These are phyloP conservation scores for Muraenolepis orangiensis DNA, from an alignment of 2,797 vertebrate genomes.

Conservation along the genomic window DNA sequence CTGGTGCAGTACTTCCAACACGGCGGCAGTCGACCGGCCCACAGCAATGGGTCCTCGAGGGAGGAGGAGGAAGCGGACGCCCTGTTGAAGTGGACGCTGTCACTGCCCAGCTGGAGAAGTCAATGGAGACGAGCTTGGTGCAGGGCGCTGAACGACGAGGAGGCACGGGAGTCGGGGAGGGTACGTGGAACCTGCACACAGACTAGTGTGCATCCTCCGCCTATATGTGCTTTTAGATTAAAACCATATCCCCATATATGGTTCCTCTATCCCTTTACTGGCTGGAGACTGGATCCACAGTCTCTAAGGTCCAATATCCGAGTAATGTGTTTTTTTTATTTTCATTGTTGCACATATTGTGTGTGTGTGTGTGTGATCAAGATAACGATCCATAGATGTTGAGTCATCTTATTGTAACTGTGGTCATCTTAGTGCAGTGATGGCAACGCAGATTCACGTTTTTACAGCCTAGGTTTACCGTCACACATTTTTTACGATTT, in stretches of 20 bases:
- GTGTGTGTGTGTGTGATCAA: background rate
- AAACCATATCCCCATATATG: too few relatives aligned
- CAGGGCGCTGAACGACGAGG: constrained; percentile 76
- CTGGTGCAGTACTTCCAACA: constrained; percentile 81
- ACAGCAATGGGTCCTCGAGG: constrained; percentile 47
- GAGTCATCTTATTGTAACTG: too few relatives aligned
- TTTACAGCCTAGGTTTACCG: background rate
- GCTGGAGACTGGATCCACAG: background rate
- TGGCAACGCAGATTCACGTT: too few relatives aligned
- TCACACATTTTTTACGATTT: background rate
- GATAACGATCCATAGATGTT: background rate
- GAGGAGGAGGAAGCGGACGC: constrained; percentile 73
- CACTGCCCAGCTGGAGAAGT: constrained; percentile 81
- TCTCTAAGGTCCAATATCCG: background rate
- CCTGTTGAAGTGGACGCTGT: constrained; percentile 86
- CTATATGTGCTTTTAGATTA: too few relatives aligned
- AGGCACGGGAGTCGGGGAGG: too few relatives aligned
- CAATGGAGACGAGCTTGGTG: constrained; percentile 88
- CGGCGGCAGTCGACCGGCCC: constrained; percentile 19
- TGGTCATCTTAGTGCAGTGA: too few relatives aligned
- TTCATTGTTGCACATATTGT: background rate
- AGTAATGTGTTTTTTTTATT: background rate
- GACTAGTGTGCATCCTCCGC: too few relatives aligned
- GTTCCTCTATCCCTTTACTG: background rate
- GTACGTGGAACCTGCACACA: too few relatives aligned